phyloP scores from a whole-genome alignment of 2,113 vertebrate genomes.

The Rhea americana region DNA sequence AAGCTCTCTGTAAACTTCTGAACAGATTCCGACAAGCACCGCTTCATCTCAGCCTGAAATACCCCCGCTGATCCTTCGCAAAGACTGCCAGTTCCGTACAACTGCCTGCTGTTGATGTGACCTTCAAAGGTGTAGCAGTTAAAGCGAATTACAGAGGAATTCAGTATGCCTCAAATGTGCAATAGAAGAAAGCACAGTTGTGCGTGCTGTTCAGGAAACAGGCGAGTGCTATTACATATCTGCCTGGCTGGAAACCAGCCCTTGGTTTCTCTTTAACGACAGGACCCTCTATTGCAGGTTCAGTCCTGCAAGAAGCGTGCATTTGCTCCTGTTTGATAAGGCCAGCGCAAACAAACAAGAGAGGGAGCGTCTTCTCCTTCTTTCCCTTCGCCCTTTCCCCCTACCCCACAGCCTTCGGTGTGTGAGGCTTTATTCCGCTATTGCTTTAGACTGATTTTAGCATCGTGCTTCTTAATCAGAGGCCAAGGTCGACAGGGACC shows the following conservation, averaged over 20 bases:
- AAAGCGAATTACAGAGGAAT: slow-evolving; percentile 35
- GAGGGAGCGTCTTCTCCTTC: neutral
- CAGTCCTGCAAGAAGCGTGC: neutral
- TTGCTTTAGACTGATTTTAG: slow-evolving; percentile 6
- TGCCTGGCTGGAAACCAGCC: slow-evolving; percentile 45
- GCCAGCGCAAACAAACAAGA: neutral
- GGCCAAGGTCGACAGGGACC: neutral
- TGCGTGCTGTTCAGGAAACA: neutral
- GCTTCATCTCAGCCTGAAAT: slow-evolving; percentile 14
- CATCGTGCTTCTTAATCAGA: neutral
- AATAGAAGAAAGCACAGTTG: slow-evolving; percentile 31
- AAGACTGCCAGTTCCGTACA: slow-evolving; percentile 29
- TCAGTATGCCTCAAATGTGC: slow-evolving; percentile 22
- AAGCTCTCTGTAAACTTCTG: slow-evolving; percentile 2
- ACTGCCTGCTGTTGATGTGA: slow-evolving; percentile 44
- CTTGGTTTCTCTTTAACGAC: slow-evolving; percentile 32
- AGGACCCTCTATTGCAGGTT: neutral
- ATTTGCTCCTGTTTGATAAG: neutral
- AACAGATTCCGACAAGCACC: neutral
- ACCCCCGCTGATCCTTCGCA: slow-evolving; percentile 37
- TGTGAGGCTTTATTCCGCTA: neutral
- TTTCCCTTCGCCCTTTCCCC: neutral
- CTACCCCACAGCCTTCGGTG: neutral
- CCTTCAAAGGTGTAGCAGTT: slow-evolving; percentile 37
- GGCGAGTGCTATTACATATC: neutral